Evolutionary conservation across 1,140 invertebrate species (phyloP), one percentile per base, ranked within the genome.

Genomic region (Drosophila subobscura): DNA sequence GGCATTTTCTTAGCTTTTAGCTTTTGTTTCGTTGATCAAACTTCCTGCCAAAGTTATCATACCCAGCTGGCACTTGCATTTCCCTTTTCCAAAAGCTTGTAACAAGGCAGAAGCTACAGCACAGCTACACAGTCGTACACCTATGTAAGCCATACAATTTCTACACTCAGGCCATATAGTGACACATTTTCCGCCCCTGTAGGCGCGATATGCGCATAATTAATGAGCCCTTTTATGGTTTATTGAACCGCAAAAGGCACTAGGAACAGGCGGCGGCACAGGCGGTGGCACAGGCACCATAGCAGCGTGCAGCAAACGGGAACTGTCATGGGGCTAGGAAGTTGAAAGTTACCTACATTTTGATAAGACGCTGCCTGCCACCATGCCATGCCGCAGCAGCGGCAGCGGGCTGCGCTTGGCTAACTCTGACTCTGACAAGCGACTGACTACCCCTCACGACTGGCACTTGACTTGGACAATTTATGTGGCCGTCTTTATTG

Each of bases 201-300:
- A 88, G 83, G 83, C 84, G 83, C 80, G 89, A 90, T 90, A 90
- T 80, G 89, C 88, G 89, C 89, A 90, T 90, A 90, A 90, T 90
- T 90, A 90, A 90, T 90, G 89, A 90, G 89, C 77, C 77, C 81
- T 90, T 90, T 90, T 90, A 90, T 90, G 88, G 89, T 90, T 90
- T 90, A 90, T 90, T 90, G 89, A 90, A 90, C 89, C 88, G 80
- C 79, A 89, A 67, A 73, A 66, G 42, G 45, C 64, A 73, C 49
- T 47, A 68, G 64, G 51, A 68, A 64, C 61, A 64, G 42, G 58
- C 60, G 63, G 57, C 12, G 14, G 20, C 25, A 49, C 41, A 14
- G n/a, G n/a, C n/a, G n/a, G n/a, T n/a, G 20, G 29, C 29, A 8
- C 7, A 33, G 1, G 10, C 33, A 37, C 8, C 33, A 10, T 10